Conservation (phyloP, 2,888 invertebrate species). For the Agrotis ipsilon region DNA sequence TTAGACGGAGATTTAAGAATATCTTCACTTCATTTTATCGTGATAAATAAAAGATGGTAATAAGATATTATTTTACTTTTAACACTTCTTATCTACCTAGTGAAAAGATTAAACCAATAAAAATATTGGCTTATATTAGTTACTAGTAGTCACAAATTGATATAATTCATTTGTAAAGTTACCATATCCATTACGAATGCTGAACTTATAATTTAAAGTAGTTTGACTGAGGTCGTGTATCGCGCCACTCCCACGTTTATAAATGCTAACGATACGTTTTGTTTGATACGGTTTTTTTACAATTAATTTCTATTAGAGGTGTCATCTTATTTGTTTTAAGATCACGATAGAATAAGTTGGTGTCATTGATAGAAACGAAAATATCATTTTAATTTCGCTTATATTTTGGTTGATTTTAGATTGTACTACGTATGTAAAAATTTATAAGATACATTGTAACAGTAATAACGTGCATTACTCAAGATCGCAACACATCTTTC, state of each 20-base stretch:
- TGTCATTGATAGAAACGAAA: background rate
- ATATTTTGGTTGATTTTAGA: background rate
- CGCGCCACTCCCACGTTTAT: background rate
- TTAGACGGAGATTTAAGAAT: background rate
- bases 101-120: too few relatives aligned
- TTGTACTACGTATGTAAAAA: background rate
- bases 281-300: background rate
- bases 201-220: background rate
- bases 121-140: background rate
- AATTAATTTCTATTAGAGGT: background rate
- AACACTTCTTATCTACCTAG: too few relatives aligned
- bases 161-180: background rate
- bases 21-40: too few relatives aligned
- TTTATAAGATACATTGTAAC: background rate
- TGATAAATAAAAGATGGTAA: background rate
- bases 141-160: background rate
- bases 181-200: background rate
- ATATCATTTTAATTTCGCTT: background rate
- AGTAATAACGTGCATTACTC: background rate
- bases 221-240: slow-evolving; percentile 12
- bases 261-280: background rate
- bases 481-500: background rate
- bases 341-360: background rate
- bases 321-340: slow-evolving; percentile 1
- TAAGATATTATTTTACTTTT: too few relatives aligned